Conservation (phyloP, 2,797 vertebrate species). For the Acrocephalus scirpaceus region DNA sequence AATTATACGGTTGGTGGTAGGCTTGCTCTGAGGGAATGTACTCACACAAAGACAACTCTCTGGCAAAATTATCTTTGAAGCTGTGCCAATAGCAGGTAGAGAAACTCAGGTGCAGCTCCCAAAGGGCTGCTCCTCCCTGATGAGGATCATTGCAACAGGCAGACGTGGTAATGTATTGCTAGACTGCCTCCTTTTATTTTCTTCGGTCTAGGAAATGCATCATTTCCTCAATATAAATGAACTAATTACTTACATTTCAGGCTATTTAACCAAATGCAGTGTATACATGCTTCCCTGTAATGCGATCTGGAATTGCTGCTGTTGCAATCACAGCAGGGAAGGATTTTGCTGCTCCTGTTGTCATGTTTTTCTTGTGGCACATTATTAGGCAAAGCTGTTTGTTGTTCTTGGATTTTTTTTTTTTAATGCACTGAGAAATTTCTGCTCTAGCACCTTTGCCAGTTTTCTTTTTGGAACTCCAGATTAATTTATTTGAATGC, state of each 20-base stretch:
- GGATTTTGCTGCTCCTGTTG: neutral
- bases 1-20: neutral
- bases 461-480: neutral
- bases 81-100: neutral
- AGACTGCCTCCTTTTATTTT: neutral
- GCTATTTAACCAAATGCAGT: neutral
- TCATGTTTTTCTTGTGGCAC: neutral
- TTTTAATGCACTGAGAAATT: neutral
- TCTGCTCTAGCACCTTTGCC: neutral
- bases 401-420: neutral
- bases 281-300: neutral
- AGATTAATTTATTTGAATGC: neutral
- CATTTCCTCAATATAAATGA: neutral
- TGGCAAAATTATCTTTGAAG: neutral
- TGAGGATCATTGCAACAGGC: neutral
- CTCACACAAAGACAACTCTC: neutral
- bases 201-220: neutral
- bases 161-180: neutral
- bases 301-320: neutral
- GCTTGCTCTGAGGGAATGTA: neutral
- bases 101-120: neutral
- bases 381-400: neutral
- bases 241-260: slow-evolving; percentile 9
- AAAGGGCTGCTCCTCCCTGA: neutral
- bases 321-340: neutral